phyloP scores from a whole-genome alignment of 1,140 invertebrate species.

The Brachionus paranguensis region DNA sequence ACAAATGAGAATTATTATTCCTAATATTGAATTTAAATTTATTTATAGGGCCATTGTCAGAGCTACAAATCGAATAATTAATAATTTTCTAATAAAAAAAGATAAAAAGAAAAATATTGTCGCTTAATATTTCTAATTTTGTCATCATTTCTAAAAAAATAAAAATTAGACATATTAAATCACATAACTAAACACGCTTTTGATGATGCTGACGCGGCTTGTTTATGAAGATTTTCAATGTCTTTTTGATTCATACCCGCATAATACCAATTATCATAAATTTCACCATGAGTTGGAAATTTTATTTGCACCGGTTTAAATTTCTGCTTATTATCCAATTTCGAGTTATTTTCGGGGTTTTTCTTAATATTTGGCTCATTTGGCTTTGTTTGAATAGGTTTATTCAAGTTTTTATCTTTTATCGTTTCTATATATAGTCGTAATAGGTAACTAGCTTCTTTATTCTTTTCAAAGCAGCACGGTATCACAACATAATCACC shows the following conservation, averaged over 20 bases:
- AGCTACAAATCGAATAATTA: not conserved
- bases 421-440: not conserved
- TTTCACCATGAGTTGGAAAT: not conserved
- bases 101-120: not conserved
- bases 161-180: not conserved
- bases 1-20: not conserved
- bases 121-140: not conserved
- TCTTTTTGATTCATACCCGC: conserved; percentile 18
- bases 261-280: conserved; percentile 33
- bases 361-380: not conserved
- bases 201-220: not conserved
- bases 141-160: not conserved
- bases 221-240: not conserved
- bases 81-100: not conserved
- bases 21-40: not conserved
- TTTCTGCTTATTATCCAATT: not conserved
- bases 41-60: not conserved
- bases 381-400: not conserved
- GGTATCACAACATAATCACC: conserved; percentile 3
- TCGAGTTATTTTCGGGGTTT: not conserved
- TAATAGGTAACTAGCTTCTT: not conserved
- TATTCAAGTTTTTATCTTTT: not conserved
- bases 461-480: conserved; percentile 18
- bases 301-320: not conserved
- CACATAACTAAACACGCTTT: conserved; percentile 12